Base-by-base conservation (phyloP, 2,113 vertebrate genomes). In the Falcunculus frontatus region DNA sequence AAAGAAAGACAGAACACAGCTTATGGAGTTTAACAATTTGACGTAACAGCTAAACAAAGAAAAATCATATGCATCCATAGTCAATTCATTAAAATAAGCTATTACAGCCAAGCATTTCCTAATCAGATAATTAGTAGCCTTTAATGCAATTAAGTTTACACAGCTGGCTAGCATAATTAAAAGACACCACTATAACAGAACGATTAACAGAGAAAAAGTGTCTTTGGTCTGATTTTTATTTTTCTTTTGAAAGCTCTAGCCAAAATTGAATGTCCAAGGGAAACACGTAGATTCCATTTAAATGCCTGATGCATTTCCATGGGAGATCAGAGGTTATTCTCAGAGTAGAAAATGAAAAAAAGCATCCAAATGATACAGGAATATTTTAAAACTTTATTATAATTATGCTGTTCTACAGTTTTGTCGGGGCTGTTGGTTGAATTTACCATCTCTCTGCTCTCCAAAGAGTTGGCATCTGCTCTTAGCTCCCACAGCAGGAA, bases 81-180 rank as follows among this genome's bases (percentile, higher is more conserved):
- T 65, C 26, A 82, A 73, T 88, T 95, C 64, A 92, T 94, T 94
- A 76, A 89, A 96, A 96, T 83, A 87, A 87, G 46, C 67, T 64
- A 93, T 93, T 89, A 87, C 78, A 93, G 78, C 74, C 78, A 93
- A 91, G 50, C 57, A 90, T 84, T 89, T 90, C 77, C 81, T 96
- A 89, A 96, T 95, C 93, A 94, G 77, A 94, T 91, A 94, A 96
- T 94, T 91, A 96, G 89, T 89, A 93, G 75, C 59, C 62, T 65
- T 89, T 94, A 96, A 95, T 91, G 87, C 78, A 93, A 90, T 94
- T 93, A 95, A 83, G 70, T 87, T 94, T 88, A 85, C 81, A 91
- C 78, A 90, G 70, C 39, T 25, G 6, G 78, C 81, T 85, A 76
- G 35, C 75, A 67, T 77, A 96, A 96, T 96, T 91, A 94, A 93